Evolutionary conservation across 2,113 vertebrate genomes (phyloP).

Genomic region (Chlamydotis undulata): DNA sequence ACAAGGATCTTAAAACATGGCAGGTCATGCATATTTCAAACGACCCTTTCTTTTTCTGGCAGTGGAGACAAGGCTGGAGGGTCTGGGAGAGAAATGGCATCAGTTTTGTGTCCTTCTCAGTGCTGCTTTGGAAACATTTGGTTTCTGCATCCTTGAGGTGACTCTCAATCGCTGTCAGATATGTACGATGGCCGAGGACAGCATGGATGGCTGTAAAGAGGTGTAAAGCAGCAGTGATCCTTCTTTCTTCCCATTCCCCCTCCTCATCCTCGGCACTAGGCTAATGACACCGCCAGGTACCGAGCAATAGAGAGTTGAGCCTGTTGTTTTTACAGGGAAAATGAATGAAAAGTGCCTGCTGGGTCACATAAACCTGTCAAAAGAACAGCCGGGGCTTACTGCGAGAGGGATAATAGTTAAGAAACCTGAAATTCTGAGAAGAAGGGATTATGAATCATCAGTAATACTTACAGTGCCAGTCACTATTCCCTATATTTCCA

Average conservation of each 20-base stretch:
- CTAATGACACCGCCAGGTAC: slow-evolving; percentile 16
- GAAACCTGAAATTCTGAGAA: slow-evolving; percentile 44
- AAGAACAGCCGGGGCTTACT: slow-evolving; percentile 15
- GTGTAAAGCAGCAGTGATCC: slow-evolving; percentile 1
- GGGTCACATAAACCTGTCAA: slow-evolving; percentile 57
- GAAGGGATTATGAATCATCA: slow-evolving; percentile 48
- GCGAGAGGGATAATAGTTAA: slow-evolving; percentile 41
- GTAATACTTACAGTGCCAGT: slow-evolving; percentile 22
- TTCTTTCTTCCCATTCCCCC: not conserved
- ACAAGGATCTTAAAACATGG: not conserved
- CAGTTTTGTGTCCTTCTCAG: not conserved
- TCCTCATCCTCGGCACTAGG: not conserved
- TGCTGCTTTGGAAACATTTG: not conserved
- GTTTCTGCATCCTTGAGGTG: slow-evolving; percentile 5
- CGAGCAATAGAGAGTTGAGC: not conserved
- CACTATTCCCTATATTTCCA: not conserved
- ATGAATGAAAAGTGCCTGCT: slow-evolving; percentile 45
- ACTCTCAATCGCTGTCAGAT: not conserved
- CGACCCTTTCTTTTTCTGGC: not conserved
- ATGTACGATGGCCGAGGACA: not conserved
- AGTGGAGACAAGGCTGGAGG: not conserved
- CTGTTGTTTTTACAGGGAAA: slow-evolving; percentile 45
- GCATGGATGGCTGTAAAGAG: not conserved
- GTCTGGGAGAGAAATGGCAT: not conserved
- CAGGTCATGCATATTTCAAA: not conserved